Percentiles rank a stretch among this genome's conserved stretches.
These are phyloP conservation scores for Arctia plantaginis DNA, from an alignment of 2,888 invertebrate genomes.

Conservation along the genomic window DNA sequence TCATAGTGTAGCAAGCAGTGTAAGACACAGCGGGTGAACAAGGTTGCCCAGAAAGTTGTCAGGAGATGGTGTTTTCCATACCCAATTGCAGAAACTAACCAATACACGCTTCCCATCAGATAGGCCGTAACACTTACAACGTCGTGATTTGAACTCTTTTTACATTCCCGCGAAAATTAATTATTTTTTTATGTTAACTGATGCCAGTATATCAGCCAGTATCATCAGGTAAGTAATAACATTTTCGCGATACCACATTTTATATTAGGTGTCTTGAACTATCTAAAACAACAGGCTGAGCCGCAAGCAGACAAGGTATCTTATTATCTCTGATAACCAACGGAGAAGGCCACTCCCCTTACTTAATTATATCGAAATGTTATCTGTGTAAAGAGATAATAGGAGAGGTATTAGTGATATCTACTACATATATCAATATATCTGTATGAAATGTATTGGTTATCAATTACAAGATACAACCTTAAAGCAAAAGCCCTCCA, in stretches of 20 bases:
- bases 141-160: neutral
- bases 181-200: neutral
- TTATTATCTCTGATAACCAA: slow-evolving; percentile 11
- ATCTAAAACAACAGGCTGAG: neutral
- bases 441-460: neutral
- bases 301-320: neutral
- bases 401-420: neutral
- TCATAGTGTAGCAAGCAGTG: neutral
- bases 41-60: too few species aligned
- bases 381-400: neutral
- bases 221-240: neutral
- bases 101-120: neutral
- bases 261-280: neutral
- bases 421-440: neutral
- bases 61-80: neutral
- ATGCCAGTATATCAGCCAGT: neutral
- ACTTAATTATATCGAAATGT: neutral
- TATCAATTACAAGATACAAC: neutral
- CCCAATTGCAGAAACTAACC: neutral
- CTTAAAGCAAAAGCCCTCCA: neutral
- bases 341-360: slow-evolving; percentile 18
- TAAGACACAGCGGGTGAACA: too few species aligned
- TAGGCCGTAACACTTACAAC: neutral
- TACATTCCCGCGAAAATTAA: neutral
- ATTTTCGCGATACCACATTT: neutral